Base-by-base conservation (phyloP, 2,113 vertebrate genomes). In the Callithrix jacchus region DNA sequence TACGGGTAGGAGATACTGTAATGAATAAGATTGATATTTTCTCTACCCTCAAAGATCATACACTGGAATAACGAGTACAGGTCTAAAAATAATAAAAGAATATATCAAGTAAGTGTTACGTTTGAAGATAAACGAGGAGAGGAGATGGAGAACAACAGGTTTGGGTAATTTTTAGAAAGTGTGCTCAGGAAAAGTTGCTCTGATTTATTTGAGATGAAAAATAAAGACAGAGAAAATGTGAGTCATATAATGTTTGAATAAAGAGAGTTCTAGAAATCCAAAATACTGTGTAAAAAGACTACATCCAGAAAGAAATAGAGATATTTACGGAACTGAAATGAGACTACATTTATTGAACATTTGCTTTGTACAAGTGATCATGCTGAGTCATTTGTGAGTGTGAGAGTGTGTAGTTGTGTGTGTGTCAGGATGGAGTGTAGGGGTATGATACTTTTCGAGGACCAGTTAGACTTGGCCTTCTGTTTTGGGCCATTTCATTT, bases 81-180 rank as follows among this genome's bases (percentile, higher is more conserved):
- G 12, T 14, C 82, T 58, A 81, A 92, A 96, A 91, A 68, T 58
- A 93, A 94, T 88, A 71, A 94, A 76, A 68, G 52, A 80, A 52
- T 76, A 86, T 91, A 71, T 88, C 30, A 61, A 52, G 6, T 68
- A 89, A 54, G 40, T 52, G 23, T 56, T 74, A 56, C 6, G 0
- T 82, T 35, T 91, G 74, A 93, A 40, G 73, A 82, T 40, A 81
- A 83, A 87, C 13, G 32, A 68, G 35, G 25, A 68, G 12, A 66
- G 18, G 35, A 70, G 17, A n/a, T 32, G 32, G 16, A 87, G 88
- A 95, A 16, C 11, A 49, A n/a, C 4, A 85, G 56, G 30, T 56
- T 84, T 88, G 68, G 47, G 42, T 35, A 49, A 23, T 56, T 70
- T 89, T 89, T 81, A 45, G 52, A 54, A 76, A 91, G 5, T 3